These are phyloP conservation scores for Epinotia ramella DNA, from an alignment of 2,888 invertebrate genomes.

Conservation along the genomic window DNA sequence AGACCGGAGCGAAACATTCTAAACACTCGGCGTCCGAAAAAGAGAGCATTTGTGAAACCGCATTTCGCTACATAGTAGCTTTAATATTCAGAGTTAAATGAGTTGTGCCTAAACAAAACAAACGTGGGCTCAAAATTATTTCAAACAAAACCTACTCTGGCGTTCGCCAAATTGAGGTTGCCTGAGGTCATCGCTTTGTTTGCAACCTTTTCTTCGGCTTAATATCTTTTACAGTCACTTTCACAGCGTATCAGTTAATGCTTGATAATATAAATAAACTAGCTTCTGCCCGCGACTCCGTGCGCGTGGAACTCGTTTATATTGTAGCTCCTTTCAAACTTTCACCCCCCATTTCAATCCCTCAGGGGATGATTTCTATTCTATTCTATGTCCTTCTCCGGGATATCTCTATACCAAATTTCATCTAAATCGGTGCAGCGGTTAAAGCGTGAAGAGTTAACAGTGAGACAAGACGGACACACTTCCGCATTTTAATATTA, in stretches of 20 bases:
- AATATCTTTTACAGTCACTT: neutral
- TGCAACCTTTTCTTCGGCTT: slow-evolving; percentile 20
- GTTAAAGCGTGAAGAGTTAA: too few relatives aligned
- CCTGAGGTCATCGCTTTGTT: slow-evolving; percentile 48
- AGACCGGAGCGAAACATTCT: neutral
- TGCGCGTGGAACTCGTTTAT: too few relatives aligned
- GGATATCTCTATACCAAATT: too few relatives aligned
- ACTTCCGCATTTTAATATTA: too few relatives aligned
- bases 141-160: slow-evolving; percentile 54
- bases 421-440: too few relatives aligned
- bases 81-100: slow-evolving; percentile 30
- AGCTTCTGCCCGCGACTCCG: too few relatives aligned
- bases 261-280: slow-evolving; percentile 7
- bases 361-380: too few relatives aligned
- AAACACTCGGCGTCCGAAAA: slow-evolving; percentile 2
- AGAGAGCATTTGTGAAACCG: slow-evolving; percentile 5
- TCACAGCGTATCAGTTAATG: neutral
- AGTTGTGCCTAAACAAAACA: slow-evolving; percentile 36
- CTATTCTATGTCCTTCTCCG: too few relatives aligned
- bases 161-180: slow-evolving; percentile 58
- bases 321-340: too few relatives aligned
- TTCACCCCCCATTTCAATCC: too few relatives aligned
- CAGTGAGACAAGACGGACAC: too few relatives aligned
- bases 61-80: slow-evolving; percentile 6
- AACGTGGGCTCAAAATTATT: slow-evolving; percentile 43